Evolutionary conservation across 2,888 invertebrate genomes (phyloP).

Genomic region (Altica lythri): DNA sequence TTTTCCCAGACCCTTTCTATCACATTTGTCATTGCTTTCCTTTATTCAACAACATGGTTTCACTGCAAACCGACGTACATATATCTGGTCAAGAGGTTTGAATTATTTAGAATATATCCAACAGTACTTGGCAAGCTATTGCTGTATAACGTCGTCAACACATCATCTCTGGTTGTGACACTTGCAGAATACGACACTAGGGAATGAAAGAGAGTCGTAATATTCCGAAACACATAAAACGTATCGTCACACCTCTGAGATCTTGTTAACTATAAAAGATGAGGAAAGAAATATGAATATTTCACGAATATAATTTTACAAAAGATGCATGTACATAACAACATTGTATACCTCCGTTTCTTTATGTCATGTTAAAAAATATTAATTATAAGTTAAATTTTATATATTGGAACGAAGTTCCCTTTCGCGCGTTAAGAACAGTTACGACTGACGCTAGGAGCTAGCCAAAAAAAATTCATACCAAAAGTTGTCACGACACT

Average conservation of each 20-base stretch:
- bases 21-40: background rate
- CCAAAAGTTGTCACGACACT: no score
- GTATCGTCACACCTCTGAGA: constrained; percentile 3
- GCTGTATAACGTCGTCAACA: constrained; percentile 41
- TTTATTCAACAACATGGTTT: constrained; percentile 5
- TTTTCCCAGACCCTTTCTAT: no score
- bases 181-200: constrained; percentile 21
- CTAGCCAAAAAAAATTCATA: no score
- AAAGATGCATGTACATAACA: no score
- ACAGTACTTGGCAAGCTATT: constrained; percentile 13
- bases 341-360: no score
- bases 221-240: constrained; percentile 8
- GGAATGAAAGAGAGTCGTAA: constrained; percentile 8
- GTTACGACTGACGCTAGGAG: no score
- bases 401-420: no score
- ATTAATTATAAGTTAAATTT: no score
- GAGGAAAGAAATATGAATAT: background rate
- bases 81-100: constrained; percentile 13
- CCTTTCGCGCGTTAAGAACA: no score
- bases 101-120: constrained; percentile 13
- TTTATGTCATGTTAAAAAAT: no score
- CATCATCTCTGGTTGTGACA: constrained; percentile 43
- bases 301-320: background rate
- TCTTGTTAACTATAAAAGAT: background rate
- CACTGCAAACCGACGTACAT: background rate